These are phyloP conservation scores for Syngnathus typhle DNA, from an alignment of 2,113 vertebrate species.

Conservation along the genomic window DNA sequence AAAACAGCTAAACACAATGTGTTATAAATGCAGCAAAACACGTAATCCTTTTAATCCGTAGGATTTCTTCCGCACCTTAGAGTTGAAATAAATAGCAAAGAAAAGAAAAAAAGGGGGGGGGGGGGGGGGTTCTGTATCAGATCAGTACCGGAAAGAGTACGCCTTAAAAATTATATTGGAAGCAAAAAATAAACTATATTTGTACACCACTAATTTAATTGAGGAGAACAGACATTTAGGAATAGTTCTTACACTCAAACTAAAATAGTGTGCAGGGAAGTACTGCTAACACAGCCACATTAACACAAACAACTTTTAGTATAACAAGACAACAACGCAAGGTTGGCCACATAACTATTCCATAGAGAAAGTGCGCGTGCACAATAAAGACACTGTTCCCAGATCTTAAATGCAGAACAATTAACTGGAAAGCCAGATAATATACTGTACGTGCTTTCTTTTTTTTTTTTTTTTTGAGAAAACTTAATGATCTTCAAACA, in stretches of 20 bases:
- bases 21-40: too few species aligned
- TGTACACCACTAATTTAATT: not conserved
- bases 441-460: not conserved
- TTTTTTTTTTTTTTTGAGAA: not conserved
- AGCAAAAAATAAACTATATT: too few species aligned
- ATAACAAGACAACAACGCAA: not conserved
- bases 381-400: not conserved
- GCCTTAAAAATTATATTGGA: too few species aligned
- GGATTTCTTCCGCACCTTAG: too few species aligned
- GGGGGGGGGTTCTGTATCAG: too few species aligned
- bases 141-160: too few species aligned
- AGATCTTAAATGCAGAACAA: not conserved
- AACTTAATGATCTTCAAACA: not conserved
- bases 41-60: too few species aligned
- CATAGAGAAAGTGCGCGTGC: not conserved
- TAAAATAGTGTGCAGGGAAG: not conserved
- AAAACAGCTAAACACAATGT: too few species aligned
- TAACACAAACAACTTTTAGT: not conserved
- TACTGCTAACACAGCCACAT: not conserved
- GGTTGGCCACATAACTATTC: not conserved
- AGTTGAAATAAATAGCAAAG: too few species aligned
- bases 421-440: not conserved
- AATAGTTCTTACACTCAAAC: not conserved
- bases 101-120: too few species aligned
- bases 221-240: not conserved